These are phyloP conservation scores for Stictonetta naevosa DNA, from an alignment of 2,113 vertebrate genomes.

Conservation along the genomic window DNA sequence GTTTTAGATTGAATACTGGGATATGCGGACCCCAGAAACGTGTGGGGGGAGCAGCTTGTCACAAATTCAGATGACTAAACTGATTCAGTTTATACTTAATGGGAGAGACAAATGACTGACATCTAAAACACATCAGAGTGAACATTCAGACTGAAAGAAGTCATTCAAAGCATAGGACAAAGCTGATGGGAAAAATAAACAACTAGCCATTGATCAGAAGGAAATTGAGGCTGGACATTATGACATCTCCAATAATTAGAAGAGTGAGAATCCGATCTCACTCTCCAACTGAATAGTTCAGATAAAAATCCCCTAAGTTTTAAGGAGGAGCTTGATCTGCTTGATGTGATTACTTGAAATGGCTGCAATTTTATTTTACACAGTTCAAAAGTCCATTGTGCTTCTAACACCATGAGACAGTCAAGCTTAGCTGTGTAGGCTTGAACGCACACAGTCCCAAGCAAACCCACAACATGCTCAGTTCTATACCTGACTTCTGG, in stretches of 20 bases:
- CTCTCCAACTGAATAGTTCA: background rate
- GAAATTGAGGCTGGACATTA: background rate
- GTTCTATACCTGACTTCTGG: background rate
- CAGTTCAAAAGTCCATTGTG: background rate
- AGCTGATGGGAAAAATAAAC: background rate
- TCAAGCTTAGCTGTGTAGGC: accelerated
- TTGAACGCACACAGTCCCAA: background rate
- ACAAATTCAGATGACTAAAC: background rate
- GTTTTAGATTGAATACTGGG: background rate
- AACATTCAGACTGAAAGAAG: background rate
- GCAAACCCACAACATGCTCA: background rate
- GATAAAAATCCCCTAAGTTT: background rate
- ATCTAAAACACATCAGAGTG: background rate
- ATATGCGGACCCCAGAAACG: background rate
- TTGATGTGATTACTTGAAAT: background rate
- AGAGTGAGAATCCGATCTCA: background rate
- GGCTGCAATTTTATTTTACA: background rate
- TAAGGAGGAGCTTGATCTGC: background rate
- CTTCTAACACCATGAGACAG: background rate
- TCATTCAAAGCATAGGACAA: background rate
- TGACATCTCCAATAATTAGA: background rate
- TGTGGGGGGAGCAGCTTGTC: accelerated
- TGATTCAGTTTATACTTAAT: background rate
- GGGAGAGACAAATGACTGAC: background rate
- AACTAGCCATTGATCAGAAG: background rate